A percentile compares a stretch with the other conserved stretches of the same genome.
These are phyloP conservation scores for Schizotus pectinicornis DNA, from an alignment of 2,888 invertebrate genomes.

Conservation along the genomic window DNA sequence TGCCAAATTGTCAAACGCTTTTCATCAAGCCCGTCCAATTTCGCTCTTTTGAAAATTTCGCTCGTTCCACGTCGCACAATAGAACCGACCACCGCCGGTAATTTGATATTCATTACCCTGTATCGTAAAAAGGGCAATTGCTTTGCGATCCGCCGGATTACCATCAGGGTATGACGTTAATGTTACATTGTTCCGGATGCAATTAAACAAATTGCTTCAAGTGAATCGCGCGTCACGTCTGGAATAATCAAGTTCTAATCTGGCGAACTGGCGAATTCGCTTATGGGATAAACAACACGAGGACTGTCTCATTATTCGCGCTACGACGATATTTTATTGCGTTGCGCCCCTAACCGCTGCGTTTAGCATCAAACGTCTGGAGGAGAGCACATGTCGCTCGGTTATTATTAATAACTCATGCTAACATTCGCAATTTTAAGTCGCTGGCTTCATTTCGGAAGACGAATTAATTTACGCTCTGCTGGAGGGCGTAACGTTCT, in stretches of 20 bases:
- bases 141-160: background rate
- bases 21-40: slow-evolving; percentile 1
- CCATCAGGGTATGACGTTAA: background rate
- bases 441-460: slow-evolving; percentile 7
- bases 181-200: too few species aligned
- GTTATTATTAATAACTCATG: slow-evolving; percentile 17
- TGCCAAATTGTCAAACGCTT: slow-evolving; percentile 17
- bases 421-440: slow-evolving; percentile 8
- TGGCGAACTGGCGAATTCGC: background rate
- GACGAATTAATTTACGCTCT: slow-evolving; percentile 13
- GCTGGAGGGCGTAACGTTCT: slow-evolving; percentile 7
- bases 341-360: background rate
- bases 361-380: slow-evolving; percentile 8
- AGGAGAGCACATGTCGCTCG: background rate
- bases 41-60: slow-evolving; percentile 14
- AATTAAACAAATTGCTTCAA: slow-evolving; percentile 1
- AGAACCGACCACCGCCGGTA: background rate
- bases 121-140: too few species aligned
- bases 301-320: slow-evolving; percentile 4
- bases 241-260: slow-evolving; percentile 9
- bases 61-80: slow-evolving; percentile 6
- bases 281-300: too few species aligned
- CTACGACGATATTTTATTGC: slow-evolving; percentile 15
- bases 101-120: background rate
- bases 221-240: too few species aligned